A percentile compares a stretch with the other conserved stretches of the same genome.
phyloP scores from a whole-genome alignment of 1,140 invertebrate species.

The Laupala kohalensis region DNA sequence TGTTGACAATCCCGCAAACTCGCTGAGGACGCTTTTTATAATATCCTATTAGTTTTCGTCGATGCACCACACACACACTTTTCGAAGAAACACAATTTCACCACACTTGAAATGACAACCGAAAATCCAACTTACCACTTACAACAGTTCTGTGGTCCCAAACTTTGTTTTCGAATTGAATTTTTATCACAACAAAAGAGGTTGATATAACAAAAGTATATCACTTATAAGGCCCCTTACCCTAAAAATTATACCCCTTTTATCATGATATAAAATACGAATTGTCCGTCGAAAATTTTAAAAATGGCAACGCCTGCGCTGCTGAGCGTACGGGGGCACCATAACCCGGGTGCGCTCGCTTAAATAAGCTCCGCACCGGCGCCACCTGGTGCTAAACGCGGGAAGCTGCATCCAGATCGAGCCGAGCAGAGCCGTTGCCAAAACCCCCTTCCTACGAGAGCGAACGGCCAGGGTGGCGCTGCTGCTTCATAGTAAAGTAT shows the following conservation, averaged over 20 bases:
- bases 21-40: neutral
- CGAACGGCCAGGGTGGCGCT: neutral
- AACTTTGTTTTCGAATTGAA: conserved; percentile 1
- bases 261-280: conserved; percentile 5
- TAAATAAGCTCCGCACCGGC: conserved; percentile 29
- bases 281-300: conserved; percentile 11
- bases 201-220: conserved; percentile 4
- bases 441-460: neutral
- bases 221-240: conserved; percentile 10
- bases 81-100: neutral
- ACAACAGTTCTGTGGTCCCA: conserved; percentile 6
- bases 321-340: conserved; percentile 34
- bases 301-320: conserved; percentile 32
- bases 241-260: conserved; percentile 9
- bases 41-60: neutral
- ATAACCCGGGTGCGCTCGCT: conserved; percentile 27
- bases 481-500: neutral
- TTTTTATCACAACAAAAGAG: conserved; percentile 1
- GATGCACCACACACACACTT: neutral
- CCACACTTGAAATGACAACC: neutral
- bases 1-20: neutral
- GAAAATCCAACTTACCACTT: conserved; percentile 8
- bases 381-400: conserved; percentile 8
- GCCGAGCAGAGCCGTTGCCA: conserved; percentile 1
- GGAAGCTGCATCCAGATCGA: conserved; percentile 3